phyloP scores from a whole-genome alignment of 2,797 vertebrate genomes.

The Gastrophryne carolinensis region DNA sequence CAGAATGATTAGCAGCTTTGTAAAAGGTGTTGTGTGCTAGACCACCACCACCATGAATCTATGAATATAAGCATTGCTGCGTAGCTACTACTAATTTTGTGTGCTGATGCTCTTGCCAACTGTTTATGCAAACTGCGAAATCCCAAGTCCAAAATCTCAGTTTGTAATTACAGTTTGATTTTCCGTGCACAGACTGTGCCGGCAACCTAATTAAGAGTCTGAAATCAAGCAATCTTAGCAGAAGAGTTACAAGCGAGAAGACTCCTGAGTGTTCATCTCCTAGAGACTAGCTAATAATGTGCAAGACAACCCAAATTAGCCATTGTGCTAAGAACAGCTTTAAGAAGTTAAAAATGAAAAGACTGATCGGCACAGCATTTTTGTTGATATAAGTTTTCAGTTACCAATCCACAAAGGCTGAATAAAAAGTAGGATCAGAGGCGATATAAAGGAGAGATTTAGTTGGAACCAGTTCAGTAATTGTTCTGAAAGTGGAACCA shows the following conservation, averaged over 20 bases:
- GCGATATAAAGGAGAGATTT: too few relatives aligned
- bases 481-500: too few relatives aligned
- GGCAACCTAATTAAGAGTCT: conserved; percentile 10
- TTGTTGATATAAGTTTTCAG: not conserved
- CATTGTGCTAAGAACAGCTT: not conserved
- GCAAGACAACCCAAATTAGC: conserved; percentile 18
- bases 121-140: conserved; percentile 1
- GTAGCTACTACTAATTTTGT: too few relatives aligned
- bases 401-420: too few relatives aligned
- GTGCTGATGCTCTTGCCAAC: conserved; percentile 10
- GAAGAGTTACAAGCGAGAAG: conserved; percentile 15
- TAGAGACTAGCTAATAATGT: conserved; percentile 21
- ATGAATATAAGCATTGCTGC: too few relatives aligned
- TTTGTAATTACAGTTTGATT: conserved; percentile 18
- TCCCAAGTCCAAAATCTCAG: not conserved
- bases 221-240: conserved; percentile 2
- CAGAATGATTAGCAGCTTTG: too few relatives aligned
- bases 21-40: too few relatives aligned
- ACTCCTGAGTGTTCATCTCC: conserved; percentile 5
- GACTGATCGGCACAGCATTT: conserved; percentile 27
- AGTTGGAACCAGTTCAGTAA: too few relatives aligned
- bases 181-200: conserved; percentile 9
- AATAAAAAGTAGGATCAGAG: too few relatives aligned
- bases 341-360: conserved; percentile 23
- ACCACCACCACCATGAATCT: too few relatives aligned